phyloP scores from a whole-genome alignment of 2,888 invertebrate species.

The Geotrupes spiniger region DNA sequence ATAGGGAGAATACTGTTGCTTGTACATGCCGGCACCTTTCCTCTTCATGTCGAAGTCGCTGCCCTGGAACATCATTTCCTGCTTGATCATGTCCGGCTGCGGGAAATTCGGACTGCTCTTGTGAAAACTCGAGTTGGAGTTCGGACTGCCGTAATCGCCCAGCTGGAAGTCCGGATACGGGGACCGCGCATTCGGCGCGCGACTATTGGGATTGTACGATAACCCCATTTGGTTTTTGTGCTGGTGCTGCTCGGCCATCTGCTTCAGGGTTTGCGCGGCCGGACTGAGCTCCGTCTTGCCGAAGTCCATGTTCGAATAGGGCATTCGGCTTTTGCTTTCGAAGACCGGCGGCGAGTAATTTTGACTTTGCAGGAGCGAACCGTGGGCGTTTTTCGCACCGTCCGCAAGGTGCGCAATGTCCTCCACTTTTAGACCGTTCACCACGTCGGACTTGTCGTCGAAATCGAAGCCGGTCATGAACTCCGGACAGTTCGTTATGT shows the following conservation, averaged over 20 bases:
- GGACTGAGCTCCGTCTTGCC: slow-evolving; percentile 70
- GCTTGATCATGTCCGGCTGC: slow-evolving; percentile 57
- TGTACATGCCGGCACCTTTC: slow-evolving; percentile 40
- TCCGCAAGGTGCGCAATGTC: slow-evolving; percentile 33
- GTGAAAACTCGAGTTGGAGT: slow-evolving; percentile 45
- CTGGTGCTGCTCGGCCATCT: slow-evolving; percentile 97
- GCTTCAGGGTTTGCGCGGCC: slow-evolving; percentile 92
- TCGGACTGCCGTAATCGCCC: slow-evolving; percentile 55
- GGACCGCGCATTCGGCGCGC: slow-evolving; percentile 50
- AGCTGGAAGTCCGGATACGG: slow-evolving; percentile 64
- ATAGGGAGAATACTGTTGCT: slow-evolving; percentile 68
- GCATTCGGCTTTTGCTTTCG: slow-evolving; percentile 34
- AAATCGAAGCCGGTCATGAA: slow-evolving; percentile 79
- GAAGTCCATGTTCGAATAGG: slow-evolving; percentile 42
- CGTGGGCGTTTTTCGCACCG: slow-evolving; percentile 34
- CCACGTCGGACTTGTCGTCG: slow-evolving; percentile 56
- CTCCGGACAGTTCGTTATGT: slow-evolving; percentile 80
- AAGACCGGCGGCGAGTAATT: slow-evolving; percentile 45
- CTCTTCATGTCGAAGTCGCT: slow-evolving; percentile 50
- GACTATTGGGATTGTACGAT: slow-evolving; percentile 51
- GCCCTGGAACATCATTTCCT: slow-evolving; percentile 53
- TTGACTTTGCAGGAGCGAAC: slow-evolving; percentile 41
- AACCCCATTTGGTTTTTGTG: slow-evolving; percentile 72
- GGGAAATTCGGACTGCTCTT: slow-evolving; percentile 48
- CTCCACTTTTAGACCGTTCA: slow-evolving; percentile 40